phyloP scores from a whole-genome alignment of 1,140 invertebrate genomes.

The Papilio glaucus region DNA sequence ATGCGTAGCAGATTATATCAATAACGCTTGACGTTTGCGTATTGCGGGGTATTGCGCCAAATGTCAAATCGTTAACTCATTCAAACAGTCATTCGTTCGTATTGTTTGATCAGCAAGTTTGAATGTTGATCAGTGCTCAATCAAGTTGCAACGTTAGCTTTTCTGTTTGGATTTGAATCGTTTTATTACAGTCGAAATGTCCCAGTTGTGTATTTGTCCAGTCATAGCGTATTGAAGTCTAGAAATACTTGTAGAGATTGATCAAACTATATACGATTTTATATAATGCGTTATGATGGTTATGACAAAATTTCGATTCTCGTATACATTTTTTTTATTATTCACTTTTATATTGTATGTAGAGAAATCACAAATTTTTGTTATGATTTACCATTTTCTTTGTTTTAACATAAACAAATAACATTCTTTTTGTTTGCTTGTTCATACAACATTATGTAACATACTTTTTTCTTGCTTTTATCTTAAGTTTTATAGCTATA shows the following conservation, averaged over 20 bases:
- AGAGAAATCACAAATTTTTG: too few relatives aligned
- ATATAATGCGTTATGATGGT: background rate
- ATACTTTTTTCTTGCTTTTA: too few relatives aligned
- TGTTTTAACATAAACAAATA: too few relatives aligned
- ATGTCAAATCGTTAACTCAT: conserved; percentile 27
- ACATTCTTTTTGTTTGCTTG: too few relatives aligned
- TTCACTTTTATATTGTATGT: too few relatives aligned
- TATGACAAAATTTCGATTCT: background rate
- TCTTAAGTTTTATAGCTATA: too few relatives aligned
- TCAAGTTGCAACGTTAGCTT: conserved; percentile 34
- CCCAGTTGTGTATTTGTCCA: background rate
- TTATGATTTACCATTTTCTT: too few relatives aligned
- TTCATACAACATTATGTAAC: too few relatives aligned
- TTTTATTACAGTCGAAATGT: background rate
- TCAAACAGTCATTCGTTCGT: conserved; percentile 38
- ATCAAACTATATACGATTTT: background rate
- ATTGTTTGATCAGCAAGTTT: conserved; percentile 36
- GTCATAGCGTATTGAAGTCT: background rate
- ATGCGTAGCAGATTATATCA: conserved; percentile 20
- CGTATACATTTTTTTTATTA: background rate
- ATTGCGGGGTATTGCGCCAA: background rate
- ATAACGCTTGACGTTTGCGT: background rate
- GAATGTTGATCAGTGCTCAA: conserved; percentile 34
- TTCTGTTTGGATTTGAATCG: conserved; percentile 2
- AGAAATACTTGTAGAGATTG: background rate